A percentile compares a stretch with the other conserved stretches of the same genome.
Evolutionary conservation across 2,888 invertebrate genomes (phyloP).

Genomic region (Plagodis dolabraria): DNA sequence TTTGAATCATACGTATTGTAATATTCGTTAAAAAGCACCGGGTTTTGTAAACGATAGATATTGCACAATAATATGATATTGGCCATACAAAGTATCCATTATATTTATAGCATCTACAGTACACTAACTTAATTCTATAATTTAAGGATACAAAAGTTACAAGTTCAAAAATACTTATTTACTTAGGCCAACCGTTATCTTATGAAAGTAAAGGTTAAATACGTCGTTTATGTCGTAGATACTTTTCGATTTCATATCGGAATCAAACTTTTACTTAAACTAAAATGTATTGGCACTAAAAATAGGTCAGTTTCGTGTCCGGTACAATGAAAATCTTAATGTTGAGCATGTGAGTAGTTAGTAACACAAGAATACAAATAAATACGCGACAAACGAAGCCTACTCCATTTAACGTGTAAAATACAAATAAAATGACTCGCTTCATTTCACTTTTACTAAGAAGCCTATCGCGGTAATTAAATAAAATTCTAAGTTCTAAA

Average conservation of each 20-base stretch:
- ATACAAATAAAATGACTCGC: slow-evolving; percentile 52
- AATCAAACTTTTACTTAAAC: slow-evolving; percentile 64
- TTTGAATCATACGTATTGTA: slow-evolving; percentile 47
- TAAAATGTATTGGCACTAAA: slow-evolving; percentile 80
- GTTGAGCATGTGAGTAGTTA: slow-evolving; percentile 59
- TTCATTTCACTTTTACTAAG: slow-evolving; percentile 44
- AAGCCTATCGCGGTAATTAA: slow-evolving; percentile 64
- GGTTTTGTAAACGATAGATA: slow-evolving; percentile 60
- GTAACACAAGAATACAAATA: slow-evolving; percentile 29
- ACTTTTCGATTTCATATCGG: slow-evolving; percentile 54
- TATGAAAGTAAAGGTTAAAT: slow-evolving; percentile 57
- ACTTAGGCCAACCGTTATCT: slow-evolving; percentile 78
- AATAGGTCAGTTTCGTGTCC: slow-evolving; percentile 63
- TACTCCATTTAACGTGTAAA: slow-evolving; percentile 42
- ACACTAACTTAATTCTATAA: slow-evolving; percentile 43
- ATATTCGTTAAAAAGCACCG: slow-evolving; percentile 66
- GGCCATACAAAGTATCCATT: slow-evolving; percentile 43
- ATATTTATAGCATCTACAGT: slow-evolving; percentile 32
- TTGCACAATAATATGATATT: slow-evolving; percentile 58
- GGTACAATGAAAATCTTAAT: slow-evolving; percentile 47
- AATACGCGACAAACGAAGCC: slow-evolving; percentile 30
- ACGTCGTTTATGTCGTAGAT: slow-evolving; percentile 53
- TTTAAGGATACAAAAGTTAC: slow-evolving; percentile 56
- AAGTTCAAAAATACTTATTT: slow-evolving; percentile 65
- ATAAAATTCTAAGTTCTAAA: slow-evolving; percentile 76